These are phyloP conservation scores for Creontiades dilutus DNA, from an alignment of 2,888 invertebrate genomes.

Conservation along the genomic window DNA sequence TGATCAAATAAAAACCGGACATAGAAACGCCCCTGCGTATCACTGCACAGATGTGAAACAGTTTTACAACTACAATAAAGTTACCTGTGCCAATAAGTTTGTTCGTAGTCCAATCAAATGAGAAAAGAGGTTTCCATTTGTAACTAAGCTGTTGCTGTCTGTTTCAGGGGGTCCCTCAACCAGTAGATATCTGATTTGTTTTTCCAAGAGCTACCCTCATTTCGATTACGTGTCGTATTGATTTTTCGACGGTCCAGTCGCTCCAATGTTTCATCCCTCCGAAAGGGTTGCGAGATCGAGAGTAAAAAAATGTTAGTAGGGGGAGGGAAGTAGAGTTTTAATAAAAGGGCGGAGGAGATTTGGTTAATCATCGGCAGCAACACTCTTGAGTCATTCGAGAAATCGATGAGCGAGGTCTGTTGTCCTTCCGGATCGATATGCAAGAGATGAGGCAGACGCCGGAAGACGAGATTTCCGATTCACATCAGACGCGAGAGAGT, in stretches of 20 bases:
- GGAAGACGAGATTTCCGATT: constrained; percentile 57
- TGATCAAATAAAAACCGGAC: too few relatives aligned
- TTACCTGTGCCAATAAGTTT: too few relatives aligned
- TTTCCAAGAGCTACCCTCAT: background rate
- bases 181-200: background rate
- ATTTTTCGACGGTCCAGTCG: constrained; percentile 24
- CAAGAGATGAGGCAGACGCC: constrained; percentile 16
- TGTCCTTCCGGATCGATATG: background rate
- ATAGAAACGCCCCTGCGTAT: too few relatives aligned
- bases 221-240: background rate
- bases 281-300: constrained; percentile 26
- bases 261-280: constrained; percentile 44
- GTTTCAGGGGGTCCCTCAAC: too few relatives aligned
- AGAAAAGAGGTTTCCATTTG: too few relatives aligned
- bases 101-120: too few relatives aligned
- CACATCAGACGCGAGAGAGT: constrained; percentile 38
- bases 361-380: constrained; percentile 50
- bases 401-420: constrained; percentile 45
- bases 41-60: too few relatives aligned
- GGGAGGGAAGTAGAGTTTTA: background rate
- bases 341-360: background rate
- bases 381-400: constrained; percentile 41
- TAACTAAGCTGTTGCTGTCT: too few relatives aligned
- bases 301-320: background rate
- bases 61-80: too few relatives aligned